Evolutionary conservation across 2,797 vertebrate species (phyloP), one percentile per base, ranked within the genome.

Genomic region (Onychomys arenicola): DNA sequence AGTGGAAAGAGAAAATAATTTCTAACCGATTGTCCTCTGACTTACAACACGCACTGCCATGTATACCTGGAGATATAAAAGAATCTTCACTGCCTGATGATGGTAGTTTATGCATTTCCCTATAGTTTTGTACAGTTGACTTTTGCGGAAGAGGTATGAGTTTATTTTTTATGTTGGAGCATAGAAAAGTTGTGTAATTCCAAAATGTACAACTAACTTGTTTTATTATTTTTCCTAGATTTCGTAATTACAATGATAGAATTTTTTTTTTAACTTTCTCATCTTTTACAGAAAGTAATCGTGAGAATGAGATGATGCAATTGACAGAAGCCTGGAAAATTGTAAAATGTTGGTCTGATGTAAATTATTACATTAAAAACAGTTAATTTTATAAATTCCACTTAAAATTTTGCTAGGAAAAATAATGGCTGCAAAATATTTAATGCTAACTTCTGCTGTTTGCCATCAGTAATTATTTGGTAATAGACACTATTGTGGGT

Each of bases 161-260:
- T 83, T 73, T 83, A 49, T 77, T 95, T 91, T 84, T 25, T 61
- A 52, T 65, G 78, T 65, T 84, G 65, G 14, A 65, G 76, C 49
- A 40, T 23, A 59, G 25, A 63, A 91, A 85, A 71, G 29, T 76
- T 65, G 23, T 71, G 93, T 23, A 57, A 29, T 57, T 78, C 69
- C 10, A 40, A 59, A 91, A 52, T 71, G 10, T 82, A 8, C 65
- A 82, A 85, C 29, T 73, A 46, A 76, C 13, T 73, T 59, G 55
- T 73, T 29, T 93, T 75, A 59, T 57, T 10, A 95, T 85, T 16
- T 88, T 95, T 59, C 5, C 67, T 43, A 63, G 2, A 14, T 71
- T 94, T n/a, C 37, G 84, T 94, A 90, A 95, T 6, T 87, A 21
- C 71, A 55, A 88, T 55, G 34, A 81, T 25, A 92, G n/a, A 95